phyloP scores from a whole-genome alignment of 1,140 invertebrate genomes.

The Drosophila bipectinata region DNA sequence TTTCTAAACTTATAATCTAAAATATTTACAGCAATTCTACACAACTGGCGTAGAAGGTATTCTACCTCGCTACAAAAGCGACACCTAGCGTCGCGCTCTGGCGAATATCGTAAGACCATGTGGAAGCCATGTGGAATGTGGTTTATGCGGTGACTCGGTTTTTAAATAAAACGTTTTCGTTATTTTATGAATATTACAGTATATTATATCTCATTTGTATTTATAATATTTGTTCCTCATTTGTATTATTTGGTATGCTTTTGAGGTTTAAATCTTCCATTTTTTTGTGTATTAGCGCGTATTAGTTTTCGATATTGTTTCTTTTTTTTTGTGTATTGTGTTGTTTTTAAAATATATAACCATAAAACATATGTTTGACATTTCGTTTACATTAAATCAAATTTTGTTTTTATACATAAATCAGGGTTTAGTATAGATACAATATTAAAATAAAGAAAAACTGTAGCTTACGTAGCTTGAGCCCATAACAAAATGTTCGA shows the following conservation, averaged over 20 bases:
- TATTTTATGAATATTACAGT: constrained; percentile 2
- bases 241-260: constrained; percentile 73
- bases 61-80: constrained; percentile 5
- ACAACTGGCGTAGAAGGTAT: constrained; percentile 9
- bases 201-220: constrained; percentile 36
- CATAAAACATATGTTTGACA: constrained; percentile 75
- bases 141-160: background rate
- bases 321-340: constrained; percentile 18
- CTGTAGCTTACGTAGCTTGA: constrained; percentile 77
- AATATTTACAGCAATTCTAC: background rate
- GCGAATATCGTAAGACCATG: constrained; percentile 1
- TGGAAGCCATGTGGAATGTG: background rate
- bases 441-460: constrained; percentile 53
- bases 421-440: constrained; percentile 50
- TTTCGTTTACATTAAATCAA: constrained; percentile 71
- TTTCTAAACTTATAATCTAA: background rate
- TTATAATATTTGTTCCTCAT: constrained; percentile 46
- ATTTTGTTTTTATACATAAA: constrained; percentile 71
- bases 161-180: background rate
- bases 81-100: background rate
- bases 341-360: constrained; percentile 65
- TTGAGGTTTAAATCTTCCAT: constrained; percentile 43
- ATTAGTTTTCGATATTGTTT: constrained; percentile 21
- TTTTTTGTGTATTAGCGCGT: constrained; percentile 62
- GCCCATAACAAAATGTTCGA: constrained; percentile 65